These are phyloP conservation scores for Chelon auratus DNA, from an alignment of 2,797 vertebrate genomes.

Conservation along the genomic window DNA sequence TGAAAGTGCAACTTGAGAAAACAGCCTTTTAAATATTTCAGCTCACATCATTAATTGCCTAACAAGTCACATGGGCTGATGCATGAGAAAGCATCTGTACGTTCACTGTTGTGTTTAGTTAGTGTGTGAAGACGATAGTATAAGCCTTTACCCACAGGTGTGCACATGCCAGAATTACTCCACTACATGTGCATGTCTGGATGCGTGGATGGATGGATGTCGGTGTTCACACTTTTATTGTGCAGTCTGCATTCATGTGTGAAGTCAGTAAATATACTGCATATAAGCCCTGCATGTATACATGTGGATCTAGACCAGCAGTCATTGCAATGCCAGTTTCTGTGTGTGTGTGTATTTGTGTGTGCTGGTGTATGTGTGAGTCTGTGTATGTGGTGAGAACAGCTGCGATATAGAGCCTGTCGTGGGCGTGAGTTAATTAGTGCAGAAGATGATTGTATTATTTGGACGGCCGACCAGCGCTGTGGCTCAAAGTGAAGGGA, in stretches of 20 bases:
- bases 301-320: constrained; percentile 55
- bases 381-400: constrained; percentile 67
- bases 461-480: constrained; percentile 79
- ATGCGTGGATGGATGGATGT: constrained; percentile 8
- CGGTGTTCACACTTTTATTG: constrained; percentile 7
- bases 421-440: constrained; percentile 85
- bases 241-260: constrained; percentile 26
- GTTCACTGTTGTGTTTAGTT: constrained; percentile 14
- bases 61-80: constrained; percentile 33
- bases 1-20: constrained; percentile 18
- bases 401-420: constrained; percentile 81
- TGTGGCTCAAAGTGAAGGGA: constrained; percentile 80
- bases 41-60: constrained; percentile 23
- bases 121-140: neutral
- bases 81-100: constrained; percentile 3
- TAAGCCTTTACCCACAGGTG: constrained; percentile 37
- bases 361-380: constrained; percentile 25
- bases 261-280: constrained; percentile 32
- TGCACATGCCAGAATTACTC: constrained; percentile 12
- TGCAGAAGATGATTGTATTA: constrained; percentile 87
- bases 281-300: constrained; percentile 27
- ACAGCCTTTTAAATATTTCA: constrained; percentile 5
- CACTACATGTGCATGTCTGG: constrained; percentile 17
- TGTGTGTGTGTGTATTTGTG: constrained; percentile 22
- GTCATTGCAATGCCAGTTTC: constrained; percentile 53